Conservation (phyloP, 1,140 invertebrate genomes). For the Magallana angulata region DNA sequence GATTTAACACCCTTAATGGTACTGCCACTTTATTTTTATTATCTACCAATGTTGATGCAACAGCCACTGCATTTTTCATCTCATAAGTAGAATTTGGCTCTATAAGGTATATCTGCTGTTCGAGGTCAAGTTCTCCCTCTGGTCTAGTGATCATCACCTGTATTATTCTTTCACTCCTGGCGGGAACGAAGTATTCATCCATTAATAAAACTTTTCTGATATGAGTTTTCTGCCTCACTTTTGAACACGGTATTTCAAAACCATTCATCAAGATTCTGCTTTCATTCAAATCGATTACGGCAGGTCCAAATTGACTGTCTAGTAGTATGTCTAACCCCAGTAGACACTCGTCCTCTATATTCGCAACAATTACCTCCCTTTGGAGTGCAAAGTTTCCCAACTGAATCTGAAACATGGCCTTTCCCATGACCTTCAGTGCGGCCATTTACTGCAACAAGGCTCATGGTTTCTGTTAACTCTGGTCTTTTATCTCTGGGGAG, state of each 20-base stretch:
- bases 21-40: neutral
- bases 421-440: conserved; percentile 32
- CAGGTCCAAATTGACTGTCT: too few species aligned
- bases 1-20: conserved; percentile 16
- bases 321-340: too few species aligned
- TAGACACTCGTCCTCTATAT: too few species aligned
- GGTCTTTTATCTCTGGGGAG: neutral
- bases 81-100: conserved; percentile 33
- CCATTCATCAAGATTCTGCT: too few species aligned
- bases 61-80: conserved; percentile 13
- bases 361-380: neutral
- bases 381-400: conserved; percentile 5
- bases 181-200: too few species aligned
- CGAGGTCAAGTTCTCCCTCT: too few species aligned
- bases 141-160: too few species aligned
- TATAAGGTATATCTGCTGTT: neutral
- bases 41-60: neutral
- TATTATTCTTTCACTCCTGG: too few species aligned
- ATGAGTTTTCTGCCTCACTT: too few species aligned
- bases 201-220: too few species aligned
- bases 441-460: conserved; percentile 18
- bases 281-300: too few species aligned
- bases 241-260: too few species aligned
- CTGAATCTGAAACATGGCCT: conserved; percentile 36
- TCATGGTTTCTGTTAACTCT: neutral